A percentile compares a stretch with the other conserved stretches of the same genome.
Conservation (phyloP, 2,113 vertebrate species). For the Myotis lucifugus region DNA sequence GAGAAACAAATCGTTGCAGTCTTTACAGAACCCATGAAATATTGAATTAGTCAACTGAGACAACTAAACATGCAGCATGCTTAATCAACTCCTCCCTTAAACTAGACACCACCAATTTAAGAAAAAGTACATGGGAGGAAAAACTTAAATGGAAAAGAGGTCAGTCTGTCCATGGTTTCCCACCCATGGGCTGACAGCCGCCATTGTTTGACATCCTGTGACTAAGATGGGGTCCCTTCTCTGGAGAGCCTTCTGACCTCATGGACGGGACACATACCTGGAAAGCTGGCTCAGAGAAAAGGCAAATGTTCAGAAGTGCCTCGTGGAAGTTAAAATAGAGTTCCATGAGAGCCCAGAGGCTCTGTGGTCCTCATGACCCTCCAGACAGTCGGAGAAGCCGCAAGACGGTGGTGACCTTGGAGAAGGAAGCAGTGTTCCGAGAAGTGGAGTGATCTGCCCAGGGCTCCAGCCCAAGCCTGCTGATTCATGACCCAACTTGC, state of each 20-base stretch:
- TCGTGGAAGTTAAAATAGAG: not conserved
- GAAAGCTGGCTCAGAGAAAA: constrained; percentile 13
- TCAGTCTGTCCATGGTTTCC: not conserved
- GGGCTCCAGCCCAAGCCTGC: not conserved
- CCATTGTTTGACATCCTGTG: not conserved
- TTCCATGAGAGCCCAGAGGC: not conserved
- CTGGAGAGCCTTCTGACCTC: constrained; percentile 24
- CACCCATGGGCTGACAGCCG: not conserved
- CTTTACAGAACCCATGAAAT: not conserved
- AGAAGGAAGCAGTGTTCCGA: not conserved
- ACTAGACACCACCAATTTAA: not conserved
- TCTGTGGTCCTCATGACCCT: not conserved
- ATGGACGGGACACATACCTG: not conserved
- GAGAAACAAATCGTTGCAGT: not conserved
- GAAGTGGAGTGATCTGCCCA: not conserved
- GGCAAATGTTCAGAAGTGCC: not conserved
- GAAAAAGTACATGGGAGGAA: constrained; percentile 7
- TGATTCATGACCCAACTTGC: not conserved
- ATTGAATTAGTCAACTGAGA: not conserved
- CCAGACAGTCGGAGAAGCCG: not conserved
- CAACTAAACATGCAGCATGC: not conserved
- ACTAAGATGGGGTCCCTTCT: constrained; percentile 5
- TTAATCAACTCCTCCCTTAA: not conserved
- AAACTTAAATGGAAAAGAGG: not conserved
- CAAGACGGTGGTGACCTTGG: not conserved